Conservation (phyloP, 2,797 vertebrate genomes). For the Spatula clypeata region DNA sequence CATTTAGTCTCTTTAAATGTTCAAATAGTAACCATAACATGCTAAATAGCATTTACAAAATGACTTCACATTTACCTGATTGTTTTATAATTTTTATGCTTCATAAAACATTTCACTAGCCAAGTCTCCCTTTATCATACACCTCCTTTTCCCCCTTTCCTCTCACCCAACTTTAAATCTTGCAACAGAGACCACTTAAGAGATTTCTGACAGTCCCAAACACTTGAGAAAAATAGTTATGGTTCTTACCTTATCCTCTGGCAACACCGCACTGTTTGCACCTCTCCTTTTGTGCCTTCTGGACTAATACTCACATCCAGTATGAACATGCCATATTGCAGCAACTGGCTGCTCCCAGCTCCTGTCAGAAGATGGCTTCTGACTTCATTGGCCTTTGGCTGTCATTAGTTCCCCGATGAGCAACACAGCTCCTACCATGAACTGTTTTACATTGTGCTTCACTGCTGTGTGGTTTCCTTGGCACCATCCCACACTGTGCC, state of each 20-base stretch:
- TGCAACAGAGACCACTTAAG: rapidly evolving
- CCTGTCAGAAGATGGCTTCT: background rate
- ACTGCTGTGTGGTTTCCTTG: background rate
- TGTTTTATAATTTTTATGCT: background rate
- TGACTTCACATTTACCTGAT: rapidly evolving
- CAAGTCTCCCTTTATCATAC: background rate
- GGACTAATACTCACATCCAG: background rate
- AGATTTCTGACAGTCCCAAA: background rate
- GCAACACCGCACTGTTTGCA: background rate
- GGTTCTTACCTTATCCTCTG: background rate
- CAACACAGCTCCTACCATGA: background rate
- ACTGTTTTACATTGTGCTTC: background rate
- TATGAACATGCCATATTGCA: background rate
- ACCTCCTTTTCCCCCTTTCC: background rate
- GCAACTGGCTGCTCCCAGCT: background rate
- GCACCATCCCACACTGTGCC: background rate
- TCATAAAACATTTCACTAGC: background rate
- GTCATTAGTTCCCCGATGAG: background rate
- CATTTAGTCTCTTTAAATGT: background rate
- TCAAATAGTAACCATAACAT: background rate
- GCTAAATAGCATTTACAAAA: background rate
- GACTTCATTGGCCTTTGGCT: background rate
- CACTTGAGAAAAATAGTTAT: background rate
- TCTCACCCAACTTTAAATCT: background rate
- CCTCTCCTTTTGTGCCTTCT: background rate